Percentiles rank a stretch among this genome's conserved stretches.
phyloP scores from a whole-genome alignment of 2,888 invertebrate genomes.

The Watsonalla cultraria region DNA sequence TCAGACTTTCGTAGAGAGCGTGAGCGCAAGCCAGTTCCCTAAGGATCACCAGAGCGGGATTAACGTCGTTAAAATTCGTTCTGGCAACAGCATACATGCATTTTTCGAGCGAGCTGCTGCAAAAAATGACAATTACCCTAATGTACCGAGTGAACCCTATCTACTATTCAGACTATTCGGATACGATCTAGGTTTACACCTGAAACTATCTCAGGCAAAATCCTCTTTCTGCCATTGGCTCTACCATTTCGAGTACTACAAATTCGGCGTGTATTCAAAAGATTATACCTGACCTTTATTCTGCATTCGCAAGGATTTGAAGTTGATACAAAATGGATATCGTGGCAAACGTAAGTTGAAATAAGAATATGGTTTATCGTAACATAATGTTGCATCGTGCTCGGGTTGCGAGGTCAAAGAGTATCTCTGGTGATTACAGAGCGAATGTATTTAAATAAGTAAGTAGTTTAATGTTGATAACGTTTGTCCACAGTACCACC shows the following conservation, averaged over 20 bases:
- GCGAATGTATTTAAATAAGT: slow-evolving; percentile 13
- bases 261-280: slow-evolving; percentile 68
- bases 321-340: slow-evolving; percentile 70
- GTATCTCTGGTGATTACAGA: slow-evolving; percentile 26
- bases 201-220: slow-evolving; percentile 46
- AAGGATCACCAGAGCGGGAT: slow-evolving; percentile 15
- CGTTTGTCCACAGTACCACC: slow-evolving; percentile 82
- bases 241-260: slow-evolving; percentile 71
- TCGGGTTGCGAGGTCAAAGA: slow-evolving; percentile 30
- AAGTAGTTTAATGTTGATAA: slow-evolving; percentile 6
- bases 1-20: slow-evolving; percentile 15
- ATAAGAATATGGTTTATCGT: not conserved
- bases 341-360: slow-evolving; percentile 76
- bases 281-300: slow-evolving; percentile 62
- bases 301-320: slow-evolving; percentile 26
- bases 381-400: slow-evolving; percentile 16
- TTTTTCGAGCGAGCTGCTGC: slow-evolving; percentile 56
- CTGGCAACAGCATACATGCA: slow-evolving; percentile 66
- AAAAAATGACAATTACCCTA: slow-evolving; percentile 73
- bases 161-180: slow-evolving; percentile 83
- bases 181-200: slow-evolving; percentile 74
- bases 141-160: slow-evolving; percentile 81
- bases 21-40: not conserved
- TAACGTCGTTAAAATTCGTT: slow-evolving; percentile 43
- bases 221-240: slow-evolving; percentile 63